These are phyloP conservation scores for Dryomyza anilis DNA, from an alignment of 2,888 invertebrate genomes.

Conservation along the genomic window DNA sequence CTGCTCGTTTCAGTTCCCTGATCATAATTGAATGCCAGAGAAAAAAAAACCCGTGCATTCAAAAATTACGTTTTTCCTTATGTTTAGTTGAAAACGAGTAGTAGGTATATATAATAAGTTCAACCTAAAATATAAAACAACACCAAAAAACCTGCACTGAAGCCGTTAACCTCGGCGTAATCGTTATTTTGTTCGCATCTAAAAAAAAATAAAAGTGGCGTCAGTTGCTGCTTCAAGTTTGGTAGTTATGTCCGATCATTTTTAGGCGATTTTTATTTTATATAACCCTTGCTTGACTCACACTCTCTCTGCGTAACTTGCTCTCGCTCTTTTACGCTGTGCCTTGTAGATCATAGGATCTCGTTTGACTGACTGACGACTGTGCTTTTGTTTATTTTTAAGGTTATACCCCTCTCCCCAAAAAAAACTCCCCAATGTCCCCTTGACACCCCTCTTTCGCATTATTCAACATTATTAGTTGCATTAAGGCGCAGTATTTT, in stretches of 20 bases:
- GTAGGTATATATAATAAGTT: slow-evolving; percentile 26
- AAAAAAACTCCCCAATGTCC: too few relatives aligned
- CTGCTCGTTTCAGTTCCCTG: neutral
- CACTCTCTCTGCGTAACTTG: too few relatives aligned
- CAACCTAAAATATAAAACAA: slow-evolving; percentile 43
- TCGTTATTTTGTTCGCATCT: slow-evolving; percentile 42
- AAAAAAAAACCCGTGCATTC: too few relatives aligned
- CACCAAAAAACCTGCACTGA: slow-evolving; percentile 54
- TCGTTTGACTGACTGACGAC: slow-evolving; percentile 18
- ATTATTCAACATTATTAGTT: slow-evolving; percentile 10
- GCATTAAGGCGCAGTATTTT: slow-evolving; percentile 10
- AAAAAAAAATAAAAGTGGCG: slow-evolving; percentile 52
- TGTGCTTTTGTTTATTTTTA: neutral
- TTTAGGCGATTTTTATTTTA: too few relatives aligned
- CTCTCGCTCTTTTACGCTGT: too few relatives aligned
- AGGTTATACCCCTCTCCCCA: too few relatives aligned
- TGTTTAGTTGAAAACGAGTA: slow-evolving; percentile 20
- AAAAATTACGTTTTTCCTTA: slow-evolving; percentile 17
- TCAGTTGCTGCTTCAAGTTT: slow-evolving; percentile 50
- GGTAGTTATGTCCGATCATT: slow-evolving; percentile 40
- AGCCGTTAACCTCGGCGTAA: slow-evolving; percentile 58
- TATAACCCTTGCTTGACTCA: too few relatives aligned
- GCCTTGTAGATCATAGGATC: slow-evolving; percentile 29
- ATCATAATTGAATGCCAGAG: too few relatives aligned
- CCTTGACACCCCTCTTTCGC: too few relatives aligned